A percentile compares a stretch with the other conserved stretches of the same genome.
Evolutionary conservation across 1,140 invertebrate species (phyloP).

Genomic region (Macrostomum lignano): DNA sequence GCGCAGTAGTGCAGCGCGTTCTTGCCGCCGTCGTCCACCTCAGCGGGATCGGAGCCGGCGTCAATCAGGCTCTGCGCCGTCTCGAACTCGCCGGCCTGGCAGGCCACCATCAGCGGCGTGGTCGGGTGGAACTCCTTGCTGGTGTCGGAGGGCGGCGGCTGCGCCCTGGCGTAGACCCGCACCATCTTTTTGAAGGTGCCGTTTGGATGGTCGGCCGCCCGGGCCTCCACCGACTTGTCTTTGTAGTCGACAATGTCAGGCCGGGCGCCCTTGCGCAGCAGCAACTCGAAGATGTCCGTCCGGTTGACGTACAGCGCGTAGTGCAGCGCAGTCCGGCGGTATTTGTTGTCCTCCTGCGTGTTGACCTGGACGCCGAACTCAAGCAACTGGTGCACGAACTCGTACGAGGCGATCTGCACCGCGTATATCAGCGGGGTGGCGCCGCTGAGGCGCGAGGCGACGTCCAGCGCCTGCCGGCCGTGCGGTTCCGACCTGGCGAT

Average conservation of each 20-base stretch:
- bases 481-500: background rate
- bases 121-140: constrained; percentile 4
- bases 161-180: background rate
- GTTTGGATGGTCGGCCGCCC: constrained; percentile 7
- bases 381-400: constrained; percentile 5
- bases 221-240: constrained; percentile 6
- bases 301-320: constrained; percentile 3
- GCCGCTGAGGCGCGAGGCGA: background rate
- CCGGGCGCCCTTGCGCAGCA: constrained; percentile 7
- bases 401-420: constrained; percentile 1
- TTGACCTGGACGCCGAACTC: constrained; percentile 2
- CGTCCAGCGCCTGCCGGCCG: background rate
- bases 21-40: constrained; percentile 49
- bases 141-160: background rate
- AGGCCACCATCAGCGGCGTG: constrained; percentile 57
- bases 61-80: constrained; percentile 22
- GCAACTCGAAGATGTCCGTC: constrained; percentile 6
- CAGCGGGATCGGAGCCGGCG: constrained; percentile 16
- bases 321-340: constrained; percentile 8
- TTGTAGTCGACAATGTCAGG: constrained; percentile 6
- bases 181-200: constrained; percentile 4
- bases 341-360: background rate
- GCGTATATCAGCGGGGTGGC: constrained; percentile 2
- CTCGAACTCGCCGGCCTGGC: constrained; percentile 38
- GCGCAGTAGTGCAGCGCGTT: constrained; percentile 67